Evolutionary conservation across 2,113 vertebrate genomes (phyloP).

Genomic region (Lamprologus speciosus): DNA sequence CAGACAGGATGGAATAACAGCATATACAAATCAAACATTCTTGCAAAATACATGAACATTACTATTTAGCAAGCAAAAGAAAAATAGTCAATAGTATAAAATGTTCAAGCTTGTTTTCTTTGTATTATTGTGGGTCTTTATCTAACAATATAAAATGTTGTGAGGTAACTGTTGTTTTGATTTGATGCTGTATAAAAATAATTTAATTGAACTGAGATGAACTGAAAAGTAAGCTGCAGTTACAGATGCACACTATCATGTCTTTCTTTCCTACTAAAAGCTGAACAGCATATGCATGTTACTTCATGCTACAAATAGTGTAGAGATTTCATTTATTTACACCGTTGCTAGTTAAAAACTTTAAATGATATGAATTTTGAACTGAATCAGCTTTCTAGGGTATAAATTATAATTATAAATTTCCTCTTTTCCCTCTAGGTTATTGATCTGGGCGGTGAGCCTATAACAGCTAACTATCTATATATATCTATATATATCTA

Average conservation of each 20-base stretch:
- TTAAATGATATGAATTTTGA: not conserved
- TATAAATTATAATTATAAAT: not conserved
- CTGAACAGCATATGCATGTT: not conserved
- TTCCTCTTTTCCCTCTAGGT: slow-evolving; percentile 67
- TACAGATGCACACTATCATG: not conserved
- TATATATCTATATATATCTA: no score
- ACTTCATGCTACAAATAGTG: not conserved
- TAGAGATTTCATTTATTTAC: not conserved
- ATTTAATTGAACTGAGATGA: not conserved
- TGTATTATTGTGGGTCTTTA: not conserved
- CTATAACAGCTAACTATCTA: slow-evolving; percentile 58
- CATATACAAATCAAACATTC: no score
- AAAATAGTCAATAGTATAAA: not conserved
- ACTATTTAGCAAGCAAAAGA: not conserved
- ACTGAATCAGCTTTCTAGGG: not conserved
- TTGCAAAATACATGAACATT: not conserved
- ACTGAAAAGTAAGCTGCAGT: not conserved
- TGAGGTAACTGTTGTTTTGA: not conserved
- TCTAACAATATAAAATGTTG: not conserved
- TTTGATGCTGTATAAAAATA: not conserved
- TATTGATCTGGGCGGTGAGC: slow-evolving; percentile 85
- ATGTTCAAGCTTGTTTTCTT: not conserved
- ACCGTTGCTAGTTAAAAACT: not conserved
- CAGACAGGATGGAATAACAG: no score
- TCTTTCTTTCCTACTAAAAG: not conserved